Evolutionary conservation across 2,113 vertebrate species (phyloP).

Genomic region (Marmota monax): DNA sequence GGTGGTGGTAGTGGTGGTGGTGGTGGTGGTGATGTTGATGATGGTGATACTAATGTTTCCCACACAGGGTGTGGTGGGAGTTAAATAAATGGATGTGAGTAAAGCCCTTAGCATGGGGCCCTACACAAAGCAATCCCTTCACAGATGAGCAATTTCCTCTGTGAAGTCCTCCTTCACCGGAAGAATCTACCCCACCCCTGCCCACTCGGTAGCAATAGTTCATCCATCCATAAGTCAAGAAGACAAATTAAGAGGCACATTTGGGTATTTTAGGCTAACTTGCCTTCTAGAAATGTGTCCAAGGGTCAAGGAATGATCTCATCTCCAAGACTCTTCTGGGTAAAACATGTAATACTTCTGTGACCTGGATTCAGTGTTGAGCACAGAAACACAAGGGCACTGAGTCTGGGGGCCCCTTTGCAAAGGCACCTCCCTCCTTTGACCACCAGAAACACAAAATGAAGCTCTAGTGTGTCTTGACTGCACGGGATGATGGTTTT

Average conservation of each 20-base stretch:
- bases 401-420: fast-evolving
- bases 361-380: not conserved
- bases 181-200: not conserved
- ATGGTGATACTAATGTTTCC: not conserved
- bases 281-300: not conserved
- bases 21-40: no score
- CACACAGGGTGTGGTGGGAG: not conserved
- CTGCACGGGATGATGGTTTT: not conserved
- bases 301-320: not conserved
- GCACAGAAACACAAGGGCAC: not conserved
- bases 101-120: no score
- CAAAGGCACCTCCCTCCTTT: not conserved
- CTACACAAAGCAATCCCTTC: not conserved
- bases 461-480: not conserved
- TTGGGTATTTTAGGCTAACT: not conserved
- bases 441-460: not conserved
- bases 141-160: not conserved
- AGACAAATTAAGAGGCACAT: not conserved
- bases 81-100: not conserved
- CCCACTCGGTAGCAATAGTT: not conserved
- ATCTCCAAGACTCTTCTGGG: not conserved
- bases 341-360: fast-evolving
- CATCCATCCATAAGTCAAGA: not conserved
- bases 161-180: not conserved
- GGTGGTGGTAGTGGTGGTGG: not conserved